Evolutionary conservation across 2,113 vertebrate species (phyloP).

Genomic region (Psilopogon haemacephalus): DNA sequence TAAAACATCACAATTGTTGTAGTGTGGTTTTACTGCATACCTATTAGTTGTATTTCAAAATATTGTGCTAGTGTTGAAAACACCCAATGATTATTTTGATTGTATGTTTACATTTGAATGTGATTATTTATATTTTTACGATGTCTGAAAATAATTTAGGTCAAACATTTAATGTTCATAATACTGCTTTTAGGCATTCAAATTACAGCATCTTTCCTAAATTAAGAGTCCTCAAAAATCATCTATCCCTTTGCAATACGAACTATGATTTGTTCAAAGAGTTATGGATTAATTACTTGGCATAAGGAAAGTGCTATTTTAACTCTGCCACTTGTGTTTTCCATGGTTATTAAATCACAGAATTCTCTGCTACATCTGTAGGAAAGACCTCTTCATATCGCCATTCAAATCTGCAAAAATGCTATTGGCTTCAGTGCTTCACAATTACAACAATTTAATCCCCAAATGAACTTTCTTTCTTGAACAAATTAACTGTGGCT

Average conservation of each 20-base stretch:
- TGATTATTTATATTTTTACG: not conserved
- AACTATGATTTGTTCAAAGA: not conserved
- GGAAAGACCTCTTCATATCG: not conserved
- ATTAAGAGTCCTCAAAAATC: not conserved
- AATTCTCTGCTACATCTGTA: not conserved
- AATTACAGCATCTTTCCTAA: not conserved
- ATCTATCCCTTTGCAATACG: not conserved
- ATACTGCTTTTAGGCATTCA: not conserved
- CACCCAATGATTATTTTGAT: not conserved
- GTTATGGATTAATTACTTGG: not conserved
- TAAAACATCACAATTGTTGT: not conserved
- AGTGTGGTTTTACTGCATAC: not conserved
- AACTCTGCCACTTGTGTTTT: not conserved
- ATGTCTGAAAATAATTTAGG: not conserved
- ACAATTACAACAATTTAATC: not conserved
- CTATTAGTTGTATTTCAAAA: not conserved
- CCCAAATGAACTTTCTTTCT: not conserved
- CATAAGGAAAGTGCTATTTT: not conserved
- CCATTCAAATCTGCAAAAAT: conserved; percentile 1
- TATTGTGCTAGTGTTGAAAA: not conserved
- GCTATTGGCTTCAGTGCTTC: not conserved
- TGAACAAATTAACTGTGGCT: conserved; percentile 13
- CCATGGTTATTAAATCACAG: not conserved
- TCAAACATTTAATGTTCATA: not conserved
- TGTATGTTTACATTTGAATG: not conserved